These are phyloP conservation scores for Molanna angustata DNA, from an alignment of 2,888 invertebrate genomes.

Conservation along the genomic window DNA sequence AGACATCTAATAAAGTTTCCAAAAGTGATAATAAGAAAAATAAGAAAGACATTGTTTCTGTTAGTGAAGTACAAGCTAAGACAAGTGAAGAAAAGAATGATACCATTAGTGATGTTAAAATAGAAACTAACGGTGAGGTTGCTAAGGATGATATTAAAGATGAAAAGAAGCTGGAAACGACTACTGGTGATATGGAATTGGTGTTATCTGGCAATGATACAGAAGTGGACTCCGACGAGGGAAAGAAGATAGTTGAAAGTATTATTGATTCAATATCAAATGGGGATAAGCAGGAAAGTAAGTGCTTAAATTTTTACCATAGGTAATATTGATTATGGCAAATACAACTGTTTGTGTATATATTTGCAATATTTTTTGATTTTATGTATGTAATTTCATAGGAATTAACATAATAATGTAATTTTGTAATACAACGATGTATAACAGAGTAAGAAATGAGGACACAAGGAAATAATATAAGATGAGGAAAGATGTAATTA, in stretches of 20 bases:
- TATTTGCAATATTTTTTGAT: background rate
- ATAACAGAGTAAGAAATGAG: no score
- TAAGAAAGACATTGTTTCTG: constrained; percentile 3
- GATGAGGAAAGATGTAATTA: no score
- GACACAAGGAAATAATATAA: no score
- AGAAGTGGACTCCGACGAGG: constrained; percentile 74
- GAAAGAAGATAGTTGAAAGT: constrained; percentile 88
- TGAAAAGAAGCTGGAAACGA: constrained; percentile 10
- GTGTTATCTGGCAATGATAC: constrained; percentile 49
- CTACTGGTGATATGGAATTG: constrained; percentile 36
- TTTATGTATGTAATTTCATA: no score
- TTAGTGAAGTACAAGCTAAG: background rate
- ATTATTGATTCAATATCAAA: constrained; percentile 75
- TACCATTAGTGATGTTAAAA: background rate
- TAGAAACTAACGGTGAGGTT: no score
- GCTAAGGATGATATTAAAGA: constrained; percentile 3
- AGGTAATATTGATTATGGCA: no score
- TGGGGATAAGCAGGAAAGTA: constrained; percentile 72
- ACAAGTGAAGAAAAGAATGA: constrained; percentile 33
- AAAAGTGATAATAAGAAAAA: background rate
- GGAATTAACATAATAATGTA: background rate
- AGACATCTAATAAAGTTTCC: constrained; percentile 31
- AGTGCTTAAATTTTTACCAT: constrained; percentile 41
- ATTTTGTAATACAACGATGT: no score
- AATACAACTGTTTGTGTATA: no score